Conservation (phyloP, 2,113 vertebrate species). For the Grammomys surdaster region DNA sequence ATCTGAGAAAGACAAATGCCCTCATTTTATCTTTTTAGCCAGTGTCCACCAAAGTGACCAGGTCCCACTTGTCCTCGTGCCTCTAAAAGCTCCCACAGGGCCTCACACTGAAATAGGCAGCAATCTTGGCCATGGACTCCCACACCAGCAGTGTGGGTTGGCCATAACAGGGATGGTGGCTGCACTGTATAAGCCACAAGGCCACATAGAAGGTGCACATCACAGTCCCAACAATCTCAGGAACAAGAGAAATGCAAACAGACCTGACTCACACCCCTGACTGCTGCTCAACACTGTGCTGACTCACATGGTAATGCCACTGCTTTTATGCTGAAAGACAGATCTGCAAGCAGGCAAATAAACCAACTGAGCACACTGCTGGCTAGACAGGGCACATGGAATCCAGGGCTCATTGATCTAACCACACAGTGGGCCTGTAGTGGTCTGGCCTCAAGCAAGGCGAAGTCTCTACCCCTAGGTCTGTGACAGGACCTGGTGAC, state of each 20-base stretch:
- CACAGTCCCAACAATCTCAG: background rate
- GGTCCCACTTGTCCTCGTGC: background rate
- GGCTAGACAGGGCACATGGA: background rate
- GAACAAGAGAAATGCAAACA: no score
- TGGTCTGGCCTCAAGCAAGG: background rate
- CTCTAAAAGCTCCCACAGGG: background rate
- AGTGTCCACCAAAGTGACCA: background rate
- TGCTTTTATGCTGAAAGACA: no score
- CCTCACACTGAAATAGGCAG: background rate
- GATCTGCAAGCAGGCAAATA: background rate
- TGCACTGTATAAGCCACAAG: no score
- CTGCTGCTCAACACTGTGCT: background rate
- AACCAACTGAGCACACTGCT: background rate
- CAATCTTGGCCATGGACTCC: background rate
- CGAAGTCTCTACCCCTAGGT: background rate
- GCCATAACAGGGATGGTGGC: background rate
- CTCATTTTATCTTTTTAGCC: background rate
- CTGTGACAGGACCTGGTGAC: background rate
- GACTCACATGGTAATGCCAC: background rate
- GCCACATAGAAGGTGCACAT: accelerated
- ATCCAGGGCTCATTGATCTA: background rate
- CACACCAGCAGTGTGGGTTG: background rate
- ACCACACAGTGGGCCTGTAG: background rate
- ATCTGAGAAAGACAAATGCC: background rate
- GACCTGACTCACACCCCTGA: background rate